phyloP scores from a whole-genome alignment of 2,888 invertebrate genomes.

The Orthonevra nobilis region DNA sequence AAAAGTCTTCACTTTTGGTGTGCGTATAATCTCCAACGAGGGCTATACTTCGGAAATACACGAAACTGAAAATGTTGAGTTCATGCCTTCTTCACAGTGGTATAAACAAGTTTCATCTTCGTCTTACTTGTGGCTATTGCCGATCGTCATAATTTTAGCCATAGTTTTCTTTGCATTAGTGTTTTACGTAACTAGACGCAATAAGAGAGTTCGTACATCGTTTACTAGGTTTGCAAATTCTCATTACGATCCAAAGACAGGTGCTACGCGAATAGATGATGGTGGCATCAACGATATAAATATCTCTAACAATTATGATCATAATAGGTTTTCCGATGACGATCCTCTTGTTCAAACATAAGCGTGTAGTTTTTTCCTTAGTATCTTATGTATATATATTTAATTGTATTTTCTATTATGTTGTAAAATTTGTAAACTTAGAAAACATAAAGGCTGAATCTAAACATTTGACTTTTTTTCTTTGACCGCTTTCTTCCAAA shows the following conservation, averaged over 20 bases:
- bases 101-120: constrained; percentile 50
- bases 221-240: constrained; percentile 91
- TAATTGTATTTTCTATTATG: constrained; percentile 58
- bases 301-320: constrained; percentile 93
- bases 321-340: constrained; percentile 94
- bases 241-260: constrained; percentile 92
- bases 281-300: constrained; percentile 87
- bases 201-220: constrained; percentile 87
- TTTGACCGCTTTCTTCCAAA: too few relatives aligned
- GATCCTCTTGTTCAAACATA: constrained; percentile 88
- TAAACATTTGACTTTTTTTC: too few relatives aligned
- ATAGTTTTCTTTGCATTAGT: constrained; percentile 82
- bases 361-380: neutral
- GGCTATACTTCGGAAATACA: constrained; percentile 72
- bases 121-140: constrained; percentile 52
- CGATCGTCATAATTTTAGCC: constrained; percentile 80
- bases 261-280: constrained; percentile 91
- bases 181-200: constrained; percentile 84
- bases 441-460: constrained; percentile 66
- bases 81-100: constrained; percentile 61
- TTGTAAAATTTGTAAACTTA: constrained; percentile 56
- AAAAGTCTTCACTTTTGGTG: constrained; percentile 84
- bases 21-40: constrained; percentile 82
- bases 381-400: constrained; percentile 36
- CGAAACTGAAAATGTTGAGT: constrained; percentile 70